Percentiles rank a stretch among this genome's conserved stretches.
phyloP scores from a whole-genome alignment of 1,140 invertebrate species.

The Dendroctonus ponderosae region DNA sequence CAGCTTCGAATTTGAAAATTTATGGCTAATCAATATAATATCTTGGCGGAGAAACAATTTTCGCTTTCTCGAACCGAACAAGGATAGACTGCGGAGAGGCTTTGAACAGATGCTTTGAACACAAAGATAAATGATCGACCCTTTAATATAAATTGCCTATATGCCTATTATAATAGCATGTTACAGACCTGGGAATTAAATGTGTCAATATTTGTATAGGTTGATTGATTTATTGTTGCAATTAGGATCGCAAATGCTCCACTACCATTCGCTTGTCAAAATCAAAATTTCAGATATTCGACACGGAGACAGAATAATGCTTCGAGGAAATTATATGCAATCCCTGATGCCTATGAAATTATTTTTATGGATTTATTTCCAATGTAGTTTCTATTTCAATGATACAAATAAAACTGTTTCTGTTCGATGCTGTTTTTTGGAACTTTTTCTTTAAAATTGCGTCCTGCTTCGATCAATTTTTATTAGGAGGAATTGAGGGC shows the following conservation, averaged over 20 bases:
- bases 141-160: slow-evolving; percentile 25
- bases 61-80: slow-evolving; percentile 3
- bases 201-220: slow-evolving; percentile 16
- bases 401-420: too few relatives aligned
- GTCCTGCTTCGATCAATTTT: too few relatives aligned
- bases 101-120: slow-evolving; percentile 21
- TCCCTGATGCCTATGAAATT: too few relatives aligned
- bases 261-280: slow-evolving; percentile 1
- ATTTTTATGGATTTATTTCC: too few relatives aligned
- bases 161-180: slow-evolving; percentile 22
- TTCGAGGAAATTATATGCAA: too few relatives aligned
- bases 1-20: slow-evolving; percentile 3
- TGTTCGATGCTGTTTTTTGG: too few relatives aligned
- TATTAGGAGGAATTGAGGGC: too few relatives aligned
- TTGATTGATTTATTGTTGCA: slow-evolving; percentile 17
- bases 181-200: slow-evolving; percentile 13
- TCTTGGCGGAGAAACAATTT: slow-evolving; percentile 20
- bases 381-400: too few relatives aligned
- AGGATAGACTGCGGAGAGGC: slow-evolving; percentile 9
- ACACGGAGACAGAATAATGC: too few relatives aligned
- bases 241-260: slow-evolving; percentile 2
- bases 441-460: too few relatives aligned
- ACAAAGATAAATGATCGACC: slow-evolving; percentile 26
- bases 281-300: too few relatives aligned
- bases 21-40: slow-evolving; percentile 16